Evolutionary conservation across 1,140 invertebrate species (phyloP).

Genomic region (Notospermus geniculatus): DNA sequence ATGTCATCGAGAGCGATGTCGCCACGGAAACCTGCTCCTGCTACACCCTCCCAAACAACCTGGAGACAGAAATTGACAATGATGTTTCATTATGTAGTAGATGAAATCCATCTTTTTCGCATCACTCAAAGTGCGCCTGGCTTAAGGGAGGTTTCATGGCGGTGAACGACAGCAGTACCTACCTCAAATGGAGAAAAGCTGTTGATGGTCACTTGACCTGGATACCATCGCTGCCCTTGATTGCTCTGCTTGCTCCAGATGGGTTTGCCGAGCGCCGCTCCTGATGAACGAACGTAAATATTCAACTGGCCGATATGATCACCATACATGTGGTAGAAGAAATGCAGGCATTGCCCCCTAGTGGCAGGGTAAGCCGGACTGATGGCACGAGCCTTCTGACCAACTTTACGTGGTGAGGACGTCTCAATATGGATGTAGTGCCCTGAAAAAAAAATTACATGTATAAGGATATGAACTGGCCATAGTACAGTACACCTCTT

Average conservation of each 20-base stretch:
- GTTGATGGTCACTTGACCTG: constrained; percentile 18
- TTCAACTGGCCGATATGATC: constrained; percentile 34
- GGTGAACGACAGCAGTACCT: constrained; percentile 9
- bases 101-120: too few relatives aligned
- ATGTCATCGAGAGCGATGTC: constrained; percentile 55
- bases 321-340: constrained; percentile 79
- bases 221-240: constrained; percentile 20
- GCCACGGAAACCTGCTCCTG: constrained; percentile 35
- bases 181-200: constrained; percentile 40
- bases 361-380: constrained; percentile 25
- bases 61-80: constrained; percentile 22
- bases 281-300: constrained; percentile 28
- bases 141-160: neutral
- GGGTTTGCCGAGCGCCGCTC: constrained; percentile 5
- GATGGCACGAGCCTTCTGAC: constrained; percentile 39
- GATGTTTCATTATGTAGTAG: too few relatives aligned
- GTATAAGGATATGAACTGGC: too few relatives aligned
- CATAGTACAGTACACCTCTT: too few relatives aligned
- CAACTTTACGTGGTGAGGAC: constrained; percentile 32
- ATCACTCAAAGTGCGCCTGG: too few relatives aligned
- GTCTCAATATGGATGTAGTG: constrained; percentile 51
- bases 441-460: constrained; percentile 32
- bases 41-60: constrained; percentile 44
- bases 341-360: constrained; percentile 46
- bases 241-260: constrained; percentile 25